A percentile compares a stretch with the other conserved stretches of the same genome.
Conservation (phyloP, 1,140 invertebrate genomes). For the Calephelis virginiensis region DNA sequence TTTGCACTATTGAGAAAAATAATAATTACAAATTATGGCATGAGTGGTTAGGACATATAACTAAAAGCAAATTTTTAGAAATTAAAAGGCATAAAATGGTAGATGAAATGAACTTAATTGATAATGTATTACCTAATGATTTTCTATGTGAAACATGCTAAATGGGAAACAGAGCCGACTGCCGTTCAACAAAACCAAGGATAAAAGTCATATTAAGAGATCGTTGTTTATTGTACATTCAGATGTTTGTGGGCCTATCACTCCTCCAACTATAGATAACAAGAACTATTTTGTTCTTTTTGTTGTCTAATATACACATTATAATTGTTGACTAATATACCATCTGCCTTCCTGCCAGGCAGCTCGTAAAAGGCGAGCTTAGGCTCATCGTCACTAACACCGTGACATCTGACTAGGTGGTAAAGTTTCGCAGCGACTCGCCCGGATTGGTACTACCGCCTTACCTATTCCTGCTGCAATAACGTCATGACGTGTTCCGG, state of each 20-base stretch:
- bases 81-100: not conserved
- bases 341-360: too few species aligned
- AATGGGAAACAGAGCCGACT: too few species aligned
- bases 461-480: too few species aligned
- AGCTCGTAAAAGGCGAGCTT: too few species aligned
- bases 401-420: too few species aligned
- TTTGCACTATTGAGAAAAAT: not conserved
- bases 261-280: slow-evolving; percentile 44
- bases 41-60: slow-evolving; percentile 2
- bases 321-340: too few species aligned
- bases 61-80: slow-evolving; percentile 5
- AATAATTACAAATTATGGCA: slow-evolving; percentile 11
- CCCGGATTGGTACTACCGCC: too few species aligned
- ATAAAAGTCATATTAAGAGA: too few species aligned
- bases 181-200: too few species aligned
- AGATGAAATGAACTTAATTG: not conserved
- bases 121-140: slow-evolving; percentile 1
- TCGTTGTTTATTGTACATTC: slow-evolving; percentile 47
- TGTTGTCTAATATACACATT: slow-evolving; percentile 59
- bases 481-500: too few species aligned
- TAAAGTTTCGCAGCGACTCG: too few species aligned
- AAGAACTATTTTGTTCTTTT: slow-evolving; percentile 56
- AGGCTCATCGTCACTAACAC: too few species aligned
- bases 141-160: not conserved
- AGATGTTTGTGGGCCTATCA: slow-evolving; percentile 65